Conservation (phyloP, 1,140 invertebrate genomes). For the Lepeophtheirus salmonis region DNA sequence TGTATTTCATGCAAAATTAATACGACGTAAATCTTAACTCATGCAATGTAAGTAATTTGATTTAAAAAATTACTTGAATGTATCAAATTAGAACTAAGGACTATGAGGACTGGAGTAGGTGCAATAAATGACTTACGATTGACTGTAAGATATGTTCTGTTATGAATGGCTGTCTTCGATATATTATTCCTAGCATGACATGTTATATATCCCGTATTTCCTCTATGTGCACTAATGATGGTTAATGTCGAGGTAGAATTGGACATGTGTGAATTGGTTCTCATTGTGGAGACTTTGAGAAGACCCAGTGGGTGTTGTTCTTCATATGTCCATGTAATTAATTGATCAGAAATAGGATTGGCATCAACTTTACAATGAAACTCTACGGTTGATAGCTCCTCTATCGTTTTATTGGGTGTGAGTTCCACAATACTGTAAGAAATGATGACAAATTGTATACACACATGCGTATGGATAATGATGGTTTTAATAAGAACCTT, state of each 20-base stretch:
- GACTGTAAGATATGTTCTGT: background rate
- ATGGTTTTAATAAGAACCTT: background rate
- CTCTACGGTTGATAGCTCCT: background rate
- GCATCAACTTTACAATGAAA: background rate
- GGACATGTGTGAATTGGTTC: background rate
- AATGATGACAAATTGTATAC: background rate
- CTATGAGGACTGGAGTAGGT: too few relatives aligned
- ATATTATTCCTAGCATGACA: constrained; percentile 2
- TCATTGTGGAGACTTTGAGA: background rate
- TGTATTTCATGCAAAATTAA: too few relatives aligned
- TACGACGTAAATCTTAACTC: too few relatives aligned
- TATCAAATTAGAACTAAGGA: too few relatives aligned
- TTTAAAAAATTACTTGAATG: too few relatives aligned
- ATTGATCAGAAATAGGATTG: background rate
- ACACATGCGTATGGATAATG: background rate
- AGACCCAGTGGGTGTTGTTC: background rate
- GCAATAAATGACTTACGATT: constrained; percentile 8
- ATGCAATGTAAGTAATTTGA: too few relatives aligned
- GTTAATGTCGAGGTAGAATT: constrained; percentile 7
- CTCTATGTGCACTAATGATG: background rate
- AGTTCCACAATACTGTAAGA: background rate
- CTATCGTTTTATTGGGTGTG: background rate
- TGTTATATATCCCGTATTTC: background rate
- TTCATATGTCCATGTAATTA: background rate
- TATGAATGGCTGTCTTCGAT: background rate